phyloP scores from a whole-genome alignment of 1,140 invertebrate species.

The Ceratoteleas bidentatus region DNA sequence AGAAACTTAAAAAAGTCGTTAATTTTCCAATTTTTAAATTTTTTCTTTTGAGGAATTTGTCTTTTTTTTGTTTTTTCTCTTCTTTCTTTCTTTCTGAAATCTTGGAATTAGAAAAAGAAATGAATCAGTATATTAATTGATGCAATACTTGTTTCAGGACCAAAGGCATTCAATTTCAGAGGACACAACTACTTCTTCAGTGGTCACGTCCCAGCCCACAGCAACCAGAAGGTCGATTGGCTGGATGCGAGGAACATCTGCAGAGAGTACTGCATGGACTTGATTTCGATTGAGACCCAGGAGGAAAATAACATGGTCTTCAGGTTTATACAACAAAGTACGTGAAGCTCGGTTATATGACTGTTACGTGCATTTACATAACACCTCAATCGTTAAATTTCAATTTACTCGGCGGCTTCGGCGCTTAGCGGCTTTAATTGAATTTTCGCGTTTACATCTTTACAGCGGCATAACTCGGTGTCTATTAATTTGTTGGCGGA shows the following conservation, averaged over 20 bases:
- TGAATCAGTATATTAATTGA: too few relatives aligned
- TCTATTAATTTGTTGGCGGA: too few relatives aligned
- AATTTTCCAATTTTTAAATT: too few relatives aligned
- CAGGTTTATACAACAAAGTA: constrained; percentile 91
- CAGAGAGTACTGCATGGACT: constrained; percentile 95
- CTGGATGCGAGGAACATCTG: constrained; percentile 94
- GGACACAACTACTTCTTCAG: constrained; percentile 95
- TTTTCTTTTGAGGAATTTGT: too few relatives aligned
- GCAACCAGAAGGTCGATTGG: constrained; percentile 92
- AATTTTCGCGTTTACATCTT: too few relatives aligned
- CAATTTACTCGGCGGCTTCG: constrained; percentile 24
- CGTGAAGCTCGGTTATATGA: constrained; percentile 71
- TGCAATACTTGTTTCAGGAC: constrained; percentile 89
- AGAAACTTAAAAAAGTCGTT: too few relatives aligned
- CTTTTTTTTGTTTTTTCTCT: too few relatives aligned
- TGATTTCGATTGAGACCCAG: constrained; percentile 92
- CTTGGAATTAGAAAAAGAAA: too few relatives aligned
- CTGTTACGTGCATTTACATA: neutral
- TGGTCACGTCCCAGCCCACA: constrained; percentile 89
- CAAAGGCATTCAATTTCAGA: constrained; percentile 93
- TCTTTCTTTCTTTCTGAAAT: too few relatives aligned
- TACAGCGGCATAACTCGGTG: too few relatives aligned
- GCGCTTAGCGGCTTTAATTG: constrained; percentile 8
- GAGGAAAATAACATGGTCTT: constrained; percentile 94
- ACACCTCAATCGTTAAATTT: constrained; percentile 12